Evolutionary conservation across 1,140 invertebrate species (phyloP), one percentile per base, ranked within the genome.

Genomic region (Hycleus cichorii): DNA sequence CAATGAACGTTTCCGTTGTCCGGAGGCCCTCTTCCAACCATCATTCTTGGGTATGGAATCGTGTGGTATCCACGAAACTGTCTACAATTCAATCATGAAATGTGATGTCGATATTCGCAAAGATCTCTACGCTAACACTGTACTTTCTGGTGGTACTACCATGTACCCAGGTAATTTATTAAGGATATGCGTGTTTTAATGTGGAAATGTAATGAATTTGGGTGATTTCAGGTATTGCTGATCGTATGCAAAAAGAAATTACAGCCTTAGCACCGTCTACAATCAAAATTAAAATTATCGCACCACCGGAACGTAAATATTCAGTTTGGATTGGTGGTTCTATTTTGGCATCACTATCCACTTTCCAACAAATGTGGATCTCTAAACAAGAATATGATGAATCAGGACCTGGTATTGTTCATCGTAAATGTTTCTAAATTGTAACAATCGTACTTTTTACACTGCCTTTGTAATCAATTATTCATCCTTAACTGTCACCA

Each of bases 361-460:
- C 89, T 76, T 92, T 92, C 89, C 89, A 92, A 75, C 88, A 89
- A 77, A 92, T 92, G 90, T 95, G 93, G 93, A 96, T 96, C 80
- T 91, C 89, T 71, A 95, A 95, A 76, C 90, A 94, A 77, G 91
- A 95, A 75, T 95, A 95, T 78, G 92, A 95, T 77, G 92, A 95
- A 76, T 93, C 90, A 69, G 92, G 92, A 65, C 92, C 92, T 64
- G 89, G 88, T 72, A 94, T 95, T 75, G 92, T 95, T 64, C 91
- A 95, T 84, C 87, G 92, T 80, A 95, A 95, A 80, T 95, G 93
- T 82, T 95, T 95, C 85, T 95, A 94, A 91, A 60, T 44, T 56
- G 32, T 32, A 32, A 5, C 32, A 7, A 32, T 32, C 32, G 32
- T 32, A 32, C 7, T 32, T 32, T 32, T 32, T 32, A 32, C 32